Evolutionary conservation across 2,797 vertebrate species (phyloP).

Genomic region (Epinephelus malabaricus): DNA sequence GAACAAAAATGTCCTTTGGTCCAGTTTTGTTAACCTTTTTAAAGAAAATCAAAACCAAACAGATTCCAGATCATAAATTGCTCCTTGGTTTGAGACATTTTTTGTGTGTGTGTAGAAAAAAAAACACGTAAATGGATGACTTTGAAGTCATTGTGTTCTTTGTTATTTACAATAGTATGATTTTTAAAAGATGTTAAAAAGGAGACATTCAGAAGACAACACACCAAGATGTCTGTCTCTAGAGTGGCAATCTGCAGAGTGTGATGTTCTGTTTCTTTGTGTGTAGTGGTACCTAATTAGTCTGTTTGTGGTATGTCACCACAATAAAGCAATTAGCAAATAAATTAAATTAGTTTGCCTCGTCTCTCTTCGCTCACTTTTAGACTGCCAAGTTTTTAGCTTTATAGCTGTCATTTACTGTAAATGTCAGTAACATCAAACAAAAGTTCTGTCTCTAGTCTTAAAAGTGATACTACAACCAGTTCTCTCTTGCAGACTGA

Average conservation of each 20-base stretch:
- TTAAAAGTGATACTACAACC: no score
- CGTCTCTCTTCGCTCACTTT: background rate
- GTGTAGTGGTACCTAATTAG: background rate
- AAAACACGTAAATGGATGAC: background rate
- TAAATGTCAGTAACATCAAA: background rate
- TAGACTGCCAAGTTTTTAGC: background rate
- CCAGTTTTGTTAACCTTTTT: no score
- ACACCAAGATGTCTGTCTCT: slow-evolving; percentile 1
- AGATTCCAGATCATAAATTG: background rate
- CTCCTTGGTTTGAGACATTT: background rate
- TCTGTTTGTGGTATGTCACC: background rate
- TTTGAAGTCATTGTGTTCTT: background rate
- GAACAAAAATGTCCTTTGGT: background rate
- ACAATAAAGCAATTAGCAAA: slow-evolving; percentile 9
- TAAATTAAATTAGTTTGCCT: background rate
- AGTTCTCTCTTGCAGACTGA: background rate
- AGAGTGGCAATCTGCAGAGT: slow-evolving; percentile 6
- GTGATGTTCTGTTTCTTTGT: slow-evolving; percentile 8
- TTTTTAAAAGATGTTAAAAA: slow-evolving; percentile 1
- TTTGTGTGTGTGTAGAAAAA: background rate
- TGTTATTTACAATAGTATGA: background rate
- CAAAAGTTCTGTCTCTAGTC: no score
- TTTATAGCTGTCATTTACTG: background rate
- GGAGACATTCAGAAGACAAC: background rate
- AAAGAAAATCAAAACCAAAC: slow-evolving; percentile 5